Base-by-base conservation (phyloP, 2,113 vertebrate species). In the Cephalopholis sonnerati region DNA sequence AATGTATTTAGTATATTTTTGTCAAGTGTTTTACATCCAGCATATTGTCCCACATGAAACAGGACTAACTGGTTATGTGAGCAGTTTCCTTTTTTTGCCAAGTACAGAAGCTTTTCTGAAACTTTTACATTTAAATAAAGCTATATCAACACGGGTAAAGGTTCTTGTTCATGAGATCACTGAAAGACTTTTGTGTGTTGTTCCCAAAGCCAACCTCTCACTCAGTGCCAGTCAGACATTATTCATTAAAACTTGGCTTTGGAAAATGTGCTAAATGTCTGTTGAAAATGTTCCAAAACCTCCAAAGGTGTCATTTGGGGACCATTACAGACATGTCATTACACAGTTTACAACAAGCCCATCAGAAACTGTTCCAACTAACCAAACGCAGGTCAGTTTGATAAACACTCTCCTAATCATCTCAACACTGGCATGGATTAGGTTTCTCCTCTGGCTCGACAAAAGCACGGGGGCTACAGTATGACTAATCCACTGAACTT, bases 401-500 rank as follows among this genome's bases (percentile, higher is more conserved):
- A 92, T 94, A 94, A 95, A 95, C 90, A 94, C 27, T 87, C 79
- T 39, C 54, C 77, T 94, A 93, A 95, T 93, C 90, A 93, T 92
- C 83, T 90, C 83, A 91, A 84, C 88, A 82, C 87, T 58, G 86
- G 74, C 89, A 69, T 63, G 85, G 89, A 92, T 93, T 91, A 90
- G 74, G 87, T 92, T 93, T 89, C 92, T 89, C 80, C 77, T 88
- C 71, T 85, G 82, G 84, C 84, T 90, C 3, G 44, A 87, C 84
- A 92, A 93, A 95, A 93, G 88, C 86, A 73, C 72, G 22, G 89
- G 87, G 90, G 91, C 94, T 92, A 93, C 91, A 91, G 91, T 94
- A 95, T 93, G 91, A 93, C 94, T 96, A 96, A 95, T 94, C 94
- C 92, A 91, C 82, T 94, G 91, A 95, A 94, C 89, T 94, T 93